Percentiles rank a stretch among this genome's conserved stretches.
Conservation (phyloP, 2,888 invertebrate species). For the Scaptomyza cyrtandrae region DNA sequence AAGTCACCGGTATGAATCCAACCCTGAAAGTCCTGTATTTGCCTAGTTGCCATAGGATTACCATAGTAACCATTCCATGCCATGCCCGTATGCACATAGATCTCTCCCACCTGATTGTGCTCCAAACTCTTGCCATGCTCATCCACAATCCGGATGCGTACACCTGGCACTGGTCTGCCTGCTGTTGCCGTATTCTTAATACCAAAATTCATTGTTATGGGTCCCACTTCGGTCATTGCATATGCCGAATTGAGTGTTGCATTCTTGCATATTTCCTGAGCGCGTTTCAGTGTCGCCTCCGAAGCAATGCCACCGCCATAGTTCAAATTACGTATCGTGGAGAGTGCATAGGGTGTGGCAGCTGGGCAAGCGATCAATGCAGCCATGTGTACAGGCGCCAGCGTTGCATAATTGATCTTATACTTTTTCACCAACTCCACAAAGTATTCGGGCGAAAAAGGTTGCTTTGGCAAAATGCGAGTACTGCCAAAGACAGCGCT, state of each 20-base stretch:
- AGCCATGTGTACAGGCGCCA: conserved; percentile 67
- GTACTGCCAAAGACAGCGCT: conserved; percentile 56
- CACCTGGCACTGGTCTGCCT: conserved; percentile 63
- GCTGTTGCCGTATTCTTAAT: conserved; percentile 62
- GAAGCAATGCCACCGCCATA: conserved; percentile 69
- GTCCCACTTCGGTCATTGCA: conserved; percentile 74
- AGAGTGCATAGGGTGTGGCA: conserved; percentile 56
- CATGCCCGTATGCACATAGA: conserved; percentile 63
- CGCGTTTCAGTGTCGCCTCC: conserved; percentile 48
- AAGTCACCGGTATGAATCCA: conserved; percentile 83
- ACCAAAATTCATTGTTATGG: conserved; percentile 55
- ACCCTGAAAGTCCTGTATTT: conserved; percentile 70
- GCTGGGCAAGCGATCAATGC: conserved; percentile 57
- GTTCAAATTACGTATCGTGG: conserved; percentile 58
- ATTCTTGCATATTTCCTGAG: conserved; percentile 58
- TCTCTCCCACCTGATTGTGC: conserved; percentile 75
- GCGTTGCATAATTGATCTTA: conserved; percentile 60
- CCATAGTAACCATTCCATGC: conserved; percentile 80
- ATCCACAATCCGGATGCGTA: conserved; percentile 70
- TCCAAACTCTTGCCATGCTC: conserved; percentile 64
- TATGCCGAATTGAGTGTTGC: conserved; percentile 67
- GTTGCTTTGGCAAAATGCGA: conserved; percentile 66
- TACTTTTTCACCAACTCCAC: conserved; percentile 69
- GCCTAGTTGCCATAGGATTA: conserved; percentile 69
- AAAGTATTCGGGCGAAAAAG: conserved; percentile 66